Base-by-base conservation (phyloP, 2,888 invertebrate species). In the Nasonovia ribisnigri region DNA sequence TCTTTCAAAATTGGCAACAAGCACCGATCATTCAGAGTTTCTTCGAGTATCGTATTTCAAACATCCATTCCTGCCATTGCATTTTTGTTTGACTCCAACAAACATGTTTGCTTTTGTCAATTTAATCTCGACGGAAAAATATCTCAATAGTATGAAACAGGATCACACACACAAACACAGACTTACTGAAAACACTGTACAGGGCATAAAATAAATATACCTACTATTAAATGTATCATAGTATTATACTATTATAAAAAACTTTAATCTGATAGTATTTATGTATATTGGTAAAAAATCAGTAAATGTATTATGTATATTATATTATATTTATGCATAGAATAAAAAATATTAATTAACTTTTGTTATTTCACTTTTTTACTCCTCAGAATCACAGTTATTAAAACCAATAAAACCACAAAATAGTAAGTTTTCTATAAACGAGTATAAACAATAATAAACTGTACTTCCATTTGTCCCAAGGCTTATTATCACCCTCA, bases 1-100 rank as follows among this genome's bases (percentile, higher is more conserved):
- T 92, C 57, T 92, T 86, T 60, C 46, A 24, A 57, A 92, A 92
- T 92, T 60, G 91, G 57, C 86, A 86, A 92, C 57, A 46, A n/a
- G 57, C 26, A 36, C 46, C 46, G 57, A 92, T 92, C 91, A 43
- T 92, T 92, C 60, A 86, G 36, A 91, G 43, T 86, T 51, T 91
- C 42, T n/a, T 11, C 57, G 43, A 5, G 51, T 86, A 91, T 86
- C 86, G 86, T 92, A 60, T 86, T 92, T 92, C 57, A 86, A 86
- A 92, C 91, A 86, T 91, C 86, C 46, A 36, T 91, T 86, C 60
- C 29, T 46, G 60, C n/a, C 46, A n/a, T 60, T n/a, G 43, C n/a
- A 46, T 60, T 60, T 60, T 67, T 11, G 60, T n/a, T 67, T 90
- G 46, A 60, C 90, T 11, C 29, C 60, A 67, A 90, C 29, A 60